Evolutionary conservation across 2,888 invertebrate species (phyloP).

Genomic region (Caenorhabditis sp.): DNA sequence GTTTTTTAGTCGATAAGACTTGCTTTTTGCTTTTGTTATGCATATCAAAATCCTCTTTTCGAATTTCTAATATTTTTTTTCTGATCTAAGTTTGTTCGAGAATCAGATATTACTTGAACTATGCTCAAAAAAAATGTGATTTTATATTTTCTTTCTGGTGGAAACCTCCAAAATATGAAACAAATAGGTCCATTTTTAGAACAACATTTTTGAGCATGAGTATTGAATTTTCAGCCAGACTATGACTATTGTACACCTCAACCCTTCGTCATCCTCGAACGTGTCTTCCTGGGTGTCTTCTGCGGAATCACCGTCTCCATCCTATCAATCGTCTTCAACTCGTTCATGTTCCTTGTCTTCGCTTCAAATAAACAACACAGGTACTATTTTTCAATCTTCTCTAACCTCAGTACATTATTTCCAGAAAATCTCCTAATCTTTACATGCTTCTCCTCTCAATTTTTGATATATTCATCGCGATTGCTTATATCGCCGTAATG

Average conservation of each 20-base stretch:
- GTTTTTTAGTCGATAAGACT: no score
- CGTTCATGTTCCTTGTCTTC: constrained; percentile 55
- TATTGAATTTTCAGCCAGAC: no score
- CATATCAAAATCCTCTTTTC: no score
- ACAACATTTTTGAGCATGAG: no score
- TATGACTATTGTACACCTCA: neutral
- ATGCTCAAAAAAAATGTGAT: no score
- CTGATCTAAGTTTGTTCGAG: no score
- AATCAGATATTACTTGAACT: no score
- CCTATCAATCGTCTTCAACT: constrained; percentile 52
- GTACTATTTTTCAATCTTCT: constrained; percentile 17
- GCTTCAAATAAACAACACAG: constrained; percentile 51
- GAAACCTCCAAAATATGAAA: no score
- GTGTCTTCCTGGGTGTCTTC: constrained; percentile 46
- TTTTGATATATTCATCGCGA: constrained; percentile 56
- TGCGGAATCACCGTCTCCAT: constrained; percentile 43
- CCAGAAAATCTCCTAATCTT: constrained; percentile 54
- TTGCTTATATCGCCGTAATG: constrained; percentile 55
- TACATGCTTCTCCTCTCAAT: constrained; percentile 53
- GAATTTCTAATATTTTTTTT: no score
- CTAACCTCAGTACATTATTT: constrained; percentile 7
- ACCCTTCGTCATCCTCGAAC: constrained; percentile 20
- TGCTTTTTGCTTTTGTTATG: no score
- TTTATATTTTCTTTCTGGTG: no score
- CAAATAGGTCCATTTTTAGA: no score